Base-by-base conservation (phyloP, 1,140 invertebrate species). In the Muscidifurax raptorellus region DNA sequence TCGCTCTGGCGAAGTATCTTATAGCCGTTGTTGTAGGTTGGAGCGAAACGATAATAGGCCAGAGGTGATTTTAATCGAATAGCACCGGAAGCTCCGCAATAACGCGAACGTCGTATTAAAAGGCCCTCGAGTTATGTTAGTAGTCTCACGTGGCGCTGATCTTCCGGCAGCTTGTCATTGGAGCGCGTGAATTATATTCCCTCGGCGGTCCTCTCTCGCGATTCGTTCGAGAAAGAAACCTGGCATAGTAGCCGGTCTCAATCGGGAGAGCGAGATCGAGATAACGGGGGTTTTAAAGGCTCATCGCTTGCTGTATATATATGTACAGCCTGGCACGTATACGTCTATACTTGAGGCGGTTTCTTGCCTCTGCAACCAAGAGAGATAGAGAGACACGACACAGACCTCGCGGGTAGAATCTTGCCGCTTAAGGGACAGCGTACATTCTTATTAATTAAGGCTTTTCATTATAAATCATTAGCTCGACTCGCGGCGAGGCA, bases 241-340 rank as follows among this genome's bases (percentile, higher is more conserved):
- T n/a, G n/a, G n/a, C n/a, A n/a, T 80, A 30, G 79, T 80, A 80
- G 67, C 79, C 25, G 67, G 12, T 22, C 52, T 72, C 40, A 52
- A 80, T 80, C 40, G 66, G 66, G 77, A 27, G 75, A 64, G 64
- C 30, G 13, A 40, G 66, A 80, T 80, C 27, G 52, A 80, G 67
- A 72, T 80, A 80, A 72, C 67, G 79, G 79, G 27, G 40, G 79
- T 72, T 59, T 80, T 80, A 80, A 80, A 80, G 79, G 67, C 79
- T 72, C 79, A 72, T 80, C 79, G 67, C 2, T 12, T 69, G 67
- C 15, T 5, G 27, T 71, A 32, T 32, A 30, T 69, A 27, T 30
- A 13, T 32, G 69, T 10, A 18, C 1, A 25, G 4, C 9, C n/a
- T 30, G 18, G 44, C 44, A 47, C 5, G 15, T 69, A 67, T 36